Evolutionary conservation across 1,140 invertebrate genomes (phyloP), one percentile per base, ranked within the genome.

Genomic region (Tribolium castaneum): DNA sequence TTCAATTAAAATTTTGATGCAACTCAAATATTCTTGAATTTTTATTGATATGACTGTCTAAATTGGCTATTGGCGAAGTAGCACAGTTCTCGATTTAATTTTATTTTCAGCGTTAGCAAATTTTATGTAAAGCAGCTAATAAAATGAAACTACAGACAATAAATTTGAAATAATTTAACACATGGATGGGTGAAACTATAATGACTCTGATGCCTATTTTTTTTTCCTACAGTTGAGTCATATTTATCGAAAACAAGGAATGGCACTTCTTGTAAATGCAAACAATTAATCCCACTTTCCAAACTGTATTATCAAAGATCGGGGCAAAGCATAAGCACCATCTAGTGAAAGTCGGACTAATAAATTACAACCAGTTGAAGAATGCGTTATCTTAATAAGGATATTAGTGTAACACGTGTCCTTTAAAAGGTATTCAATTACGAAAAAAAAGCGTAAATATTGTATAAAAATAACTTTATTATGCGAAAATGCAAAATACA

Each of bases 381-480:
- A 66, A 34, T 35, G 14, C n/a, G 19, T 30, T 66, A 35, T 13
- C 59, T 66, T 35, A 66, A 66, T 22, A 66, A 35, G 59, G 30
- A 35, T 66, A 35, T 66, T 30, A 35, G 59, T 13, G 12, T 52
- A 16, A 52, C 51, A 52, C 16, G 51, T 52, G 51, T 52, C 7
- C 12, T 52, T 19, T 52, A 16, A 52, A 39, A 45, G 39, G 39
- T 45, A 9, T 6, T 45, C n/a, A 45, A 45, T 45, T 45, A 45
- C 2, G n/a, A 45, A 45, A 52, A 52, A 52, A 52, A 66, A n/a
- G n/a, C n/a, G 34, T 66, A 6, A 22, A 13, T 66, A 66, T 66
- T 66, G 34, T 66, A 66, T 66, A 66, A 66, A 66, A 66, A 66
- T 66, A 66, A 66, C 30, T 66, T 66, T 66, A 66, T 66, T 66